Conservation (phyloP, 2,113 vertebrate genomes). For the Ceratotherium simum region DNA sequence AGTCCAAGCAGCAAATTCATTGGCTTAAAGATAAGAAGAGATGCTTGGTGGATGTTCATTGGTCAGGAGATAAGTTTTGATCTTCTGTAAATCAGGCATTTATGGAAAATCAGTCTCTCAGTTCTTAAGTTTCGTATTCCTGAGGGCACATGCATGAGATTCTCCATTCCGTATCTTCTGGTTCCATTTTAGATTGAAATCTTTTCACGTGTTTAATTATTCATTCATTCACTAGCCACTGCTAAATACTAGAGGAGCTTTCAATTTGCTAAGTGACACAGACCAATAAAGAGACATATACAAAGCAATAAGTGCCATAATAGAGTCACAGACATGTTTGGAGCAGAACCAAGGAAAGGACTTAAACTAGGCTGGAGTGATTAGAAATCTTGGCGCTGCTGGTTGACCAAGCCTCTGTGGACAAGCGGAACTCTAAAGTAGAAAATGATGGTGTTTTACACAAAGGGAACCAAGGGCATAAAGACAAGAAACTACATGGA, state of each 20-base stretch:
- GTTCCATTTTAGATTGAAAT: too few relatives aligned
- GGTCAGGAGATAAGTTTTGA: too few relatives aligned
- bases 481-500: neutral
- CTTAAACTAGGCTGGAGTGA: neutral
- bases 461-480: neutral
- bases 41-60: too few relatives aligned
- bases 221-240: neutral
- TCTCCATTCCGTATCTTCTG: too few relatives aligned
- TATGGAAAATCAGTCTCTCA: too few relatives aligned
- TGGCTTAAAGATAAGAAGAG: too few relatives aligned
- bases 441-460: neutral
- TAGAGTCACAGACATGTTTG: neutral
- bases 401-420: neutral
- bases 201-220: neutral
- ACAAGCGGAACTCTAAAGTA: neutral
- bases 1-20: too few relatives aligned
- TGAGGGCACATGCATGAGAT: too few relatives aligned
- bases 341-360: neutral
- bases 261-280: neutral
- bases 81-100: too few relatives aligned
- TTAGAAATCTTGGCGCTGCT: neutral
- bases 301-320: neutral
- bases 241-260: neutral
- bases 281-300: neutral
- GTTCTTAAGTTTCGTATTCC: too few relatives aligned